Evolutionary conservation across 2,888 invertebrate genomes (phyloP).

Genomic region (Dryadula phaetusa): DNA sequence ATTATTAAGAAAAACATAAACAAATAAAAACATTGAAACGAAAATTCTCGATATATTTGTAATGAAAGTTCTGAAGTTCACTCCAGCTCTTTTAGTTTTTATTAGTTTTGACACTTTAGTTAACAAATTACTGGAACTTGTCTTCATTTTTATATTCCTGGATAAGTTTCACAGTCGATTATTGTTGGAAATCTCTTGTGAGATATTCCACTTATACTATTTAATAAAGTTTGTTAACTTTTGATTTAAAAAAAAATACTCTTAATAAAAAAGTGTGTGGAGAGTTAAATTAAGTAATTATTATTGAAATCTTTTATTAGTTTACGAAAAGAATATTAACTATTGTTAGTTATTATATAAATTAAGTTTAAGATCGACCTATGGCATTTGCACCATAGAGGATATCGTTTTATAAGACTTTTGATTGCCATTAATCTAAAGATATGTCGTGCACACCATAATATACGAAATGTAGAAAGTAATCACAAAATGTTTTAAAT

Average conservation of each 20-base stretch:
- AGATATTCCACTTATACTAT: background rate
- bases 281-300: no score
- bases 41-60: constrained; percentile 7
- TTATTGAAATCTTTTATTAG: no score
- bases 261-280: no score
- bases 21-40: background rate
- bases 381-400: no score
- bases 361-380: no score
- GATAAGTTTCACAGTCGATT: constrained; percentile 19
- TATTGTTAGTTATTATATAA: no score
- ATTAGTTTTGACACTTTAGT: constrained; percentile 29
- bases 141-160: constrained; percentile 27
- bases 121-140: constrained; percentile 27
- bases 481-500: no score
- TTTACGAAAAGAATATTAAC: no score
- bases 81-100: constrained; percentile 18
- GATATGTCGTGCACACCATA: no score
- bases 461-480: no score
- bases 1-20: background rate
- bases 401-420: no score
- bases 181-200: constrained; percentile 9
- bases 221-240: background rate
- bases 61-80: constrained; percentile 16
- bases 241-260: background rate
- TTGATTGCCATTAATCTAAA: no score